These are phyloP conservation scores for Hipparchia semele DNA, from an alignment of 2,888 invertebrate species.

Conservation along the genomic window DNA sequence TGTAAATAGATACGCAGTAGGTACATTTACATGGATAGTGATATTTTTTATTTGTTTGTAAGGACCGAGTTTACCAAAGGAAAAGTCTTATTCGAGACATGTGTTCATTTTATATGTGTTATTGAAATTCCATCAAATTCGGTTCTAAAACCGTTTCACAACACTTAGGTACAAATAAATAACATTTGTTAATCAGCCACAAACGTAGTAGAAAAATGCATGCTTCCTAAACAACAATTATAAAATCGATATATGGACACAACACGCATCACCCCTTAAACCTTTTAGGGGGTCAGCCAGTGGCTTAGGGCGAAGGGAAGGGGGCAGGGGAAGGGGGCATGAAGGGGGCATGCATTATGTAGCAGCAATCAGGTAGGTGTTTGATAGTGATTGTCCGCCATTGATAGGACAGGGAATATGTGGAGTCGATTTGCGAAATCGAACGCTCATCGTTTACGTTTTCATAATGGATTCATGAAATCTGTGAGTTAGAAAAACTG, in stretches of 20 bases:
- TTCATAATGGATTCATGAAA: too few species aligned
- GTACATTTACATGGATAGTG: too few species aligned
- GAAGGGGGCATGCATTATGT: constrained; percentile 73
- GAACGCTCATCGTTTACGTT: too few species aligned
- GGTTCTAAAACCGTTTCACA: too few species aligned
- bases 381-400: constrained; percentile 63
- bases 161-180: too few species aligned
- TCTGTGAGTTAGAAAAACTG: too few species aligned
- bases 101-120: too few species aligned
- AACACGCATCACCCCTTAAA: constrained; percentile 55
- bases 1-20: too few species aligned
- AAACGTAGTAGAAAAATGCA: constrained; percentile 17
- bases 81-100: too few species aligned
- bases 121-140: too few species aligned
- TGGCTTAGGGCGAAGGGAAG: constrained; percentile 28
- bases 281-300: constrained; percentile 28
- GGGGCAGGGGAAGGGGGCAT: background rate
- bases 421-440: constrained; percentile 3
- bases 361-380: constrained; percentile 77
- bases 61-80: too few species aligned
- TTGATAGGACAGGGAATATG: constrained; percentile 39
- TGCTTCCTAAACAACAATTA: constrained; percentile 20
- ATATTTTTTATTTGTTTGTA: too few species aligned
- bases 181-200: background rate
- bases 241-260: constrained; percentile 71